A percentile compares a stretch with the other conserved stretches of the same genome.
Conservation (phyloP, 2,888 invertebrate species). For the Blera fallax region DNA sequence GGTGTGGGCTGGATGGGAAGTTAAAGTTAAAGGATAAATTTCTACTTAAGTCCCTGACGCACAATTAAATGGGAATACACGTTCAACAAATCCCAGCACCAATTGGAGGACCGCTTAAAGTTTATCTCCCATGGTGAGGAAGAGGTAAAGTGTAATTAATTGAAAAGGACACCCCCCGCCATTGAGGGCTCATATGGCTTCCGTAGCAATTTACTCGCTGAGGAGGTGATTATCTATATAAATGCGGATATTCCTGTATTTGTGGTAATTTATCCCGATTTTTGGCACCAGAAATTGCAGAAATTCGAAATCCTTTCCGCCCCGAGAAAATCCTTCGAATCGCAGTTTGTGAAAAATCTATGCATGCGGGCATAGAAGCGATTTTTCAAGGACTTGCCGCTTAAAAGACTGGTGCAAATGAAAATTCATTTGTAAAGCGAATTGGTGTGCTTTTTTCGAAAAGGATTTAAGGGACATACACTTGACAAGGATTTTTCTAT, state of each 20-base stretch:
- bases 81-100: background rate
- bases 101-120: slow-evolving; percentile 50
- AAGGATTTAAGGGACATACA: slow-evolving; percentile 29
- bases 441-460: background rate
- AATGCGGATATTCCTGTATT: slow-evolving; percentile 49
- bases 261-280: slow-evolving; percentile 68
- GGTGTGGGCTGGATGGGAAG: background rate
- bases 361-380: slow-evolving; percentile 64
- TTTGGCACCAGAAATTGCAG: slow-evolving; percentile 70
- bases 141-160: slow-evolving; percentile 61
- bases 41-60: slow-evolving; percentile 37
- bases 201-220: slow-evolving; percentile 26
- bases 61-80: background rate
- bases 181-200: slow-evolving; percentile 4
- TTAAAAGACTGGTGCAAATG: slow-evolving; percentile 45
- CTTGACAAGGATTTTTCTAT: slow-evolving; percentile 3
- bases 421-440: slow-evolving; percentile 62
- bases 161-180: slow-evolving; percentile 32
- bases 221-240: slow-evolving; percentile 58
- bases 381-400: slow-evolving; percentile 62
- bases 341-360: slow-evolving; percentile 66
- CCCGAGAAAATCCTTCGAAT: slow-evolving; percentile 39
- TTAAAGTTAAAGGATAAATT: slow-evolving; percentile 52
- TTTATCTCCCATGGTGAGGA: background rate
- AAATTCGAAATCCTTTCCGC: slow-evolving; percentile 63